Evolutionary conservation across 2,113 vertebrate species (phyloP).

Genomic region (Lampris megalopsis): DNA sequence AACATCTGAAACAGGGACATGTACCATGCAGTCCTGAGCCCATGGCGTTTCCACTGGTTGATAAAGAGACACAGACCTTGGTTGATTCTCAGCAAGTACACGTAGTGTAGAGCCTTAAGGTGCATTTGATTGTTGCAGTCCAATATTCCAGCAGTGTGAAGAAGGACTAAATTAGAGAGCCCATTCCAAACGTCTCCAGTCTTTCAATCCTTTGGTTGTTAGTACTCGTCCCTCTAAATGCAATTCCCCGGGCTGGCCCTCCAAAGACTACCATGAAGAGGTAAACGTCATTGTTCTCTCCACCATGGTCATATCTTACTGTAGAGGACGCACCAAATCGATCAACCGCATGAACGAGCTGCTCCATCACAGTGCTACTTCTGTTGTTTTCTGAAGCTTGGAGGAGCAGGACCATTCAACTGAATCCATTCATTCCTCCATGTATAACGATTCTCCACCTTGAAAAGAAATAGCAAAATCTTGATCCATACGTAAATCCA

Average conservation of each 20-base stretch:
- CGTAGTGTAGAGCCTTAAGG: too few relatives aligned
- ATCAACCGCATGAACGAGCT: not conserved
- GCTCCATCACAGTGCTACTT: constrained; percentile 1
- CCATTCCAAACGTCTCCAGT: too few relatives aligned
- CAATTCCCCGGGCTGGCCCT: not conserved
- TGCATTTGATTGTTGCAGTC: too few relatives aligned
- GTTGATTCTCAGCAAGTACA: too few relatives aligned
- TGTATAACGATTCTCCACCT: constrained; percentile 5
- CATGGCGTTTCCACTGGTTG: too few relatives aligned
- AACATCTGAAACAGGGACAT: too few relatives aligned
- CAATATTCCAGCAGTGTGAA: too few relatives aligned
- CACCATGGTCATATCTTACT: not conserved
- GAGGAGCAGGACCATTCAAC: not conserved
- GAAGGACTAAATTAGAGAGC: too few relatives aligned
- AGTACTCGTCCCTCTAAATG: not conserved
- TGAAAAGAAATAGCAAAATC: not conserved
- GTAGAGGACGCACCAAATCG: not conserved
- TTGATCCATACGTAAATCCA: too few relatives aligned
- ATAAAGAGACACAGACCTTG: too few relatives aligned
- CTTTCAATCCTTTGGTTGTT: too few relatives aligned
- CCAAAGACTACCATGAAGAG: not conserved
- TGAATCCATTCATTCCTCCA: not conserved
- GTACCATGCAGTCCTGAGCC: too few relatives aligned
- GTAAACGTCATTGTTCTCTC: not conserved
- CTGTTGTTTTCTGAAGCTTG: constrained; percentile 3